Base-by-base conservation (phyloP, 2,113 vertebrate genomes). In the Tachysurus vachellii region DNA sequence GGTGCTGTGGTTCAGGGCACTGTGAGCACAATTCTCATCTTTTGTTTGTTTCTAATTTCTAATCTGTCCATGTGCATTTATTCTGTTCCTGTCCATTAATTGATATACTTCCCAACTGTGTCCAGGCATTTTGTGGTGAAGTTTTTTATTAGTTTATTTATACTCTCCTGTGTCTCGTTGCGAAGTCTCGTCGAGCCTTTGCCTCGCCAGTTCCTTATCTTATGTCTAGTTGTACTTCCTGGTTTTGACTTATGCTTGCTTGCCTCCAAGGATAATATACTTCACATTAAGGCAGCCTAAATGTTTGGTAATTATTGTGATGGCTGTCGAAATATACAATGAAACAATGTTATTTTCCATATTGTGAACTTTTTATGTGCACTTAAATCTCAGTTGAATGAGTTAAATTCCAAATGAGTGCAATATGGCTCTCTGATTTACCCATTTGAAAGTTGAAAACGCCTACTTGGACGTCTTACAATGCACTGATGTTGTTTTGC, bases 171-270 rank as follows among this genome's bases (percentile, higher is more conserved):
- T 80, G 77, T 59, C 56, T 23, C 12, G 19, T 23, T 81, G 56
- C 56, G 44, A 76, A 14, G 79, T 81, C 28, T 42, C 2, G 19
- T 23, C 11, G 5, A 61, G 57, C 54, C 56, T 61, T 61, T 23
- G 56, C 19, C 42, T 44, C 19, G 11, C 36, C 56, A 81, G 56
- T 81, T 81, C 79, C 79, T 81, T 80, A 28, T 80, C 54, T 80
- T 81, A 23, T 81, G 79, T 61, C 79, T 61, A 26, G 79, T 81
- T 59, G 79, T 81, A 81, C 79, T 81, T 81, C 79, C 79, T 42
- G 79, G 31, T 81, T 81, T 81, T 81, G 57, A 28, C 75, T 53
- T 47, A 77, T 54, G 75, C 26, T 54, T 16, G 75, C 7, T 77
- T 53, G 14, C 13, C 44, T 44, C 31, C 26, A 77, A 77, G 23